phyloP scores from a whole-genome alignment of 2,888 invertebrate species.

The Drosophila neutralis region DNA sequence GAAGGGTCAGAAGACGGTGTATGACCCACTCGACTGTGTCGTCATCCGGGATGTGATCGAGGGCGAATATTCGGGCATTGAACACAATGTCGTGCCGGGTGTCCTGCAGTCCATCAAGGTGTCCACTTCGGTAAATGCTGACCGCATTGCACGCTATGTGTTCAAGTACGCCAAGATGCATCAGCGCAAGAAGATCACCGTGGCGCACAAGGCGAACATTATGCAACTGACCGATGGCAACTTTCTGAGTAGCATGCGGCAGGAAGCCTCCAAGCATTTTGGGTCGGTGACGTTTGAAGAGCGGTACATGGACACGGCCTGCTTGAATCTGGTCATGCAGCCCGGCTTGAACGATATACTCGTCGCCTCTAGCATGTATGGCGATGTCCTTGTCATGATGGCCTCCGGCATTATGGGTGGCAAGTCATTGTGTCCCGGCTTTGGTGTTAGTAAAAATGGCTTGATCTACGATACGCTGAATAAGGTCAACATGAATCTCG shows the following conservation, averaged over 20 bases:
- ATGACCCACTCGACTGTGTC: slow-evolving; percentile 95
- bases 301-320: slow-evolving; percentile 96
- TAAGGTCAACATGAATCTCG: slow-evolving; percentile 96
- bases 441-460: slow-evolving; percentile 95
- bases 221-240: slow-evolving; percentile 99
- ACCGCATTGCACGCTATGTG: slow-evolving; percentile 98
- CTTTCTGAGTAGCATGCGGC: slow-evolving; percentile 92
- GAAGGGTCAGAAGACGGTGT: slow-evolving; percentile 93
- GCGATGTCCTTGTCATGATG: slow-evolving; percentile 98
- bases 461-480: slow-evolving; percentile 92
- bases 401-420: slow-evolving; percentile 98
- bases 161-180: slow-evolving; percentile 98
- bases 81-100: slow-evolving; percentile 94
- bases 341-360: slow-evolving; percentile 90
- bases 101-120: slow-evolving; percentile 99
- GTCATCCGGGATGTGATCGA: slow-evolving; percentile 99
- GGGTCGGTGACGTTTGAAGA: slow-evolving; percentile 89
- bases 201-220: slow-evolving; percentile 99
- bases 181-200: slow-evolving; percentile 96
- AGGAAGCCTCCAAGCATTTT: slow-evolving; percentile 94
- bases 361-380: slow-evolving; percentile 98
- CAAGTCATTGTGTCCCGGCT: slow-evolving; percentile 96
- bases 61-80: slow-evolving; percentile 98
- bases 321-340: slow-evolving; percentile 45
- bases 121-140: slow-evolving; percentile 94